Evolutionary conservation across 2,797 vertebrate species (phyloP).

Genomic region (Helicolenus hilgendorfi): DNA sequence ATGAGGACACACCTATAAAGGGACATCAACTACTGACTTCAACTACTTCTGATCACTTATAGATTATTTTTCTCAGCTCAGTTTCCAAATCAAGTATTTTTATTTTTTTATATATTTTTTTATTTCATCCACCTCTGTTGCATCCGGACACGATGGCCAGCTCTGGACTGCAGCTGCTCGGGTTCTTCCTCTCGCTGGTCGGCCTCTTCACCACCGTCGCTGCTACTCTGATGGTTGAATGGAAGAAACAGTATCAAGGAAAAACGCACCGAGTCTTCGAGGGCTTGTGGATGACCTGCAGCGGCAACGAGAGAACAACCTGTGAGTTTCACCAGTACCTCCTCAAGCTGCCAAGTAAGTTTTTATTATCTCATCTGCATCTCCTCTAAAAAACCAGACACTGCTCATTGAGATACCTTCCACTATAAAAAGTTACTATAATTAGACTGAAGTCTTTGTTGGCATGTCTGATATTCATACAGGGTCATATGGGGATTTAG

Average conservation of each 20-base stretch:
- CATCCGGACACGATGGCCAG: constrained; percentile 89
- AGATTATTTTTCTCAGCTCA: background rate
- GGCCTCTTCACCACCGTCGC: constrained; percentile 87
- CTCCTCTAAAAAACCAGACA: constrained; percentile 4
- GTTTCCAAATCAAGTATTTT: background rate
- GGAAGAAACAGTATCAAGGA: constrained; percentile 69
- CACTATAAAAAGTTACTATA: constrained; percentile 21
- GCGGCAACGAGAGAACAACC: background rate
- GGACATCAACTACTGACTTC: background rate
- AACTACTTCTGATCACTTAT: background rate
- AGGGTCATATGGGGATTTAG: background rate
- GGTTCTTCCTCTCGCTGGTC: constrained; percentile 90
- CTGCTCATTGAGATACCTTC: constrained; percentile 37
- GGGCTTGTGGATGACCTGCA: constrained; percentile 84
- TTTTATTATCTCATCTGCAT: background rate
- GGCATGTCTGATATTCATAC: background rate
- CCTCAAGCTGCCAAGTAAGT: constrained; percentile 75
- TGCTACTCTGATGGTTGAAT: constrained; percentile 80
- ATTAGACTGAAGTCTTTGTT: constrained; percentile 19
- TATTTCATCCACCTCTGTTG: background rate
- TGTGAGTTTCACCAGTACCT: constrained; percentile 71
- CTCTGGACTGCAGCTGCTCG: constrained; percentile 92
- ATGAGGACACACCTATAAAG: background rate
- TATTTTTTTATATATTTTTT: background rate
- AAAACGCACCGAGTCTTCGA: constrained; percentile 25